phyloP scores from a whole-genome alignment of 2,797 vertebrate species.

The Takifugu rubripes region DNA sequence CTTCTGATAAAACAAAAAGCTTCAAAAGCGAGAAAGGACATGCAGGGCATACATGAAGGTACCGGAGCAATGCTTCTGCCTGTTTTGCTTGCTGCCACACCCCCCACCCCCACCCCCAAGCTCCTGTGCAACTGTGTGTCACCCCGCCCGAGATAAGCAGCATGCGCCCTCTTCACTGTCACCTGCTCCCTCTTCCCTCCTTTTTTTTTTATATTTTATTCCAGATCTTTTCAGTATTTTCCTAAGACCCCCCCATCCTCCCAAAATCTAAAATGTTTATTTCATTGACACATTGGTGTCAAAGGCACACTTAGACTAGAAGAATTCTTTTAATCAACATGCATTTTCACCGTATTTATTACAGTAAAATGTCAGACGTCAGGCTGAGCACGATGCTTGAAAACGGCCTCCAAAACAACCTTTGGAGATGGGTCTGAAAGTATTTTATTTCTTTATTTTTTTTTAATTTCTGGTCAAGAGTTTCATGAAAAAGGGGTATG shows the following conservation, averaged over 20 bases:
- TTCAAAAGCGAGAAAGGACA: slow-evolving; percentile 99
- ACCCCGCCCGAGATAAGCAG: slow-evolving; percentile 78
- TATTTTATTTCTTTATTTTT: no score
- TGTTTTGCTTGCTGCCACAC: slow-evolving; percentile 75
- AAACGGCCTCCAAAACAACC: no score
- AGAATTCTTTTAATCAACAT: no score
- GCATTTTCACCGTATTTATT: no score
- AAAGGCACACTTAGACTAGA: no score
- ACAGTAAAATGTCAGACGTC: no score
- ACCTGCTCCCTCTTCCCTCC: slow-evolving; percentile 40
- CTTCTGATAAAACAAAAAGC: slow-evolving; percentile 88
- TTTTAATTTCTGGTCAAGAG: no score
- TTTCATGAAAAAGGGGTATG: no score
- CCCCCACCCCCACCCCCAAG: slow-evolving; percentile 49
- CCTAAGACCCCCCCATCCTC: background rate
- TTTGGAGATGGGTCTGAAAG: no score
- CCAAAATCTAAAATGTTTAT: no score
- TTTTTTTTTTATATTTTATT: background rate
- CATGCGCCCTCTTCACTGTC: slow-evolving; percentile 71
- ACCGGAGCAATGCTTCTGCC: slow-evolving; percentile 84
- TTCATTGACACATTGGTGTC: no score
- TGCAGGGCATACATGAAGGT: slow-evolving; percentile 99
- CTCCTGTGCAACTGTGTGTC: slow-evolving; percentile 68
- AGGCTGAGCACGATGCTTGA: no score
- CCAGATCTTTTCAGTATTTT: background rate